phyloP scores from a whole-genome alignment of 2,888 invertebrate species.

The Pachycephus smyrnensis region DNA sequence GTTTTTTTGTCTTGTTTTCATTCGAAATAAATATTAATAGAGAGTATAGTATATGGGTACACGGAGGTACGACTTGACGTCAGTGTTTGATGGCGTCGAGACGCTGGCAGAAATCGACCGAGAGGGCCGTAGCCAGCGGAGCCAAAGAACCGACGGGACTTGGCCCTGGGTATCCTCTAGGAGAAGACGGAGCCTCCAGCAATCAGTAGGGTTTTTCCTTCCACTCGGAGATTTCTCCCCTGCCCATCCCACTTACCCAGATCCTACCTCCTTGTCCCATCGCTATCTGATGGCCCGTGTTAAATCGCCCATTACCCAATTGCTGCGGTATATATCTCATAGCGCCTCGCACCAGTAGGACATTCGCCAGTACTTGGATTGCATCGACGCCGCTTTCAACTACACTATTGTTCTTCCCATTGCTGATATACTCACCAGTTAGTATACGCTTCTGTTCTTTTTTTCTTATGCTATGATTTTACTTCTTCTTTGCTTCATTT shows the following conservation, averaged over 20 bases:
- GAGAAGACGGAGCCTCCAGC: constrained; percentile 21
- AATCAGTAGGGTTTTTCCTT: constrained; percentile 48
- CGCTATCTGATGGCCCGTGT: constrained; percentile 55
- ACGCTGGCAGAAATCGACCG: neutral
- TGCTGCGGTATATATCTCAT: constrained; percentile 27
- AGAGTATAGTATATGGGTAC: neutral
- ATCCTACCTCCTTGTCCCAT: constrained; percentile 32
- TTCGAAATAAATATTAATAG: constrained; percentile 47
- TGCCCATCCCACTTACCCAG: constrained; percentile 12
- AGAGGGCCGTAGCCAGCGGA: neutral
- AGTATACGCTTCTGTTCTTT: neutral
- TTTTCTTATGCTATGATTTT: neutral
- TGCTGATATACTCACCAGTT: neutral
- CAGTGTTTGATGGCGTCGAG: constrained; percentile 1
- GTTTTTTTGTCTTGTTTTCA: constrained; percentile 18
- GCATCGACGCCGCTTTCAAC: neutral
- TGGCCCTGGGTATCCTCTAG: neutral
- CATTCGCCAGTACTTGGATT: neutral
- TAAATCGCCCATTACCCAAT: constrained; percentile 58
- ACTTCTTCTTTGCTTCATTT: neutral
- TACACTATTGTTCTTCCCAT: neutral
- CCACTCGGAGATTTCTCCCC: constrained; percentile 29
- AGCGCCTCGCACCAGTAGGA: neutral
- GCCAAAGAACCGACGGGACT: neutral
- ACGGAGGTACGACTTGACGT: neutral